A percentile compares a stretch with the other conserved stretches of the same genome.
Conservation (phyloP, 2,113 vertebrate species). For the Pipa parva region DNA sequence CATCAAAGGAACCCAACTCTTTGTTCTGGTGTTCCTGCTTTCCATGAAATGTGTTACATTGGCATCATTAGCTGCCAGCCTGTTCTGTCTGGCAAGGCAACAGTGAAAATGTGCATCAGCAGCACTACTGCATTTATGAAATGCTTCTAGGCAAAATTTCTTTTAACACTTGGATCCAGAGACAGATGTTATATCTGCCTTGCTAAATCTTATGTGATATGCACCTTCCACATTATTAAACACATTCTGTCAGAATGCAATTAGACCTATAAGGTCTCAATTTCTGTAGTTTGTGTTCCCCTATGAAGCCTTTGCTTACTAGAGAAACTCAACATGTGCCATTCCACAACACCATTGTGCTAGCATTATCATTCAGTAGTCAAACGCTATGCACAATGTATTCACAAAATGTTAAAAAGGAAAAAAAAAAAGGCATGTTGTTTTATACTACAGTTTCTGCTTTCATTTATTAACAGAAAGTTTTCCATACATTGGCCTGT, state of each 20-base stretch:
- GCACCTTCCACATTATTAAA: conserved; percentile 36
- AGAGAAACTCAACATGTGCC: not conserved
- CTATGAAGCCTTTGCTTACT: not conserved
- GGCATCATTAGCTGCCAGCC: conserved; percentile 36
- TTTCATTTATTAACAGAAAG: no score
- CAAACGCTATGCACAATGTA: not conserved
- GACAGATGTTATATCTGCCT: conserved; percentile 39
- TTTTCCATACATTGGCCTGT: no score
- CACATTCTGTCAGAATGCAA: conserved; percentile 38
- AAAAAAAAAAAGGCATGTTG: not conserved
- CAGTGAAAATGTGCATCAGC: conserved; percentile 29
- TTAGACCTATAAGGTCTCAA: not conserved
- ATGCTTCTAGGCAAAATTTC: conserved; percentile 30
- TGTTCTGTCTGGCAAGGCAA: conserved; percentile 34
- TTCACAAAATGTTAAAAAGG: not conserved
- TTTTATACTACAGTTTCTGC: no score
- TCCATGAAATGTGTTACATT: conserved; percentile 25
- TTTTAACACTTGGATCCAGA: conserved; percentile 34
- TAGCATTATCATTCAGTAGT: not conserved
- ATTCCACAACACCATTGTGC: not conserved
- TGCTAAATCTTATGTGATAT: conserved; percentile 19
- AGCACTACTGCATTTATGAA: conserved; percentile 39
- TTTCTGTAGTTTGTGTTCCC: conserved; percentile 1
- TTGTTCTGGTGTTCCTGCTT: not conserved
- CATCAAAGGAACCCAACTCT: not conserved